These are phyloP conservation scores for Hephaestus fuliginosus DNA, from an alignment of 2,797 vertebrate genomes.

Conservation along the genomic window DNA sequence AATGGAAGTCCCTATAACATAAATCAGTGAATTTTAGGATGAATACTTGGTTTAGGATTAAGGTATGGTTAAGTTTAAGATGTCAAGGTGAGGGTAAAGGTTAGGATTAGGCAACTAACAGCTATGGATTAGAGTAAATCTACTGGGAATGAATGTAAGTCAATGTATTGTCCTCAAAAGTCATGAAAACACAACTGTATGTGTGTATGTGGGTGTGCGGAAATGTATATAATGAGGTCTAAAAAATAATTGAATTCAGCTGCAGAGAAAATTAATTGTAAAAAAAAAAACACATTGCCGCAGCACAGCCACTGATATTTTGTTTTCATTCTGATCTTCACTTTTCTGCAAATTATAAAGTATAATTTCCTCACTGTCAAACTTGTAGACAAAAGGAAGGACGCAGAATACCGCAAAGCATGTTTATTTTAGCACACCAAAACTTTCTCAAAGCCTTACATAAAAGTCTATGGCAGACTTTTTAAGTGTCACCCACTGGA, in stretches of 20 bases:
- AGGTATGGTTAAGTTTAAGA: too few species aligned
- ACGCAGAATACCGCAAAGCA: conserved; percentile 26
- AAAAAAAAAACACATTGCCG: not conserved
- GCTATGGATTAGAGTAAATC: too few species aligned
- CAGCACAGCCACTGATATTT: conserved; percentile 11
- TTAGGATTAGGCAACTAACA: too few species aligned
- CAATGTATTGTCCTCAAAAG: too few species aligned
- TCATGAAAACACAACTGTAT: too few species aligned
- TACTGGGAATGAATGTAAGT: too few species aligned
- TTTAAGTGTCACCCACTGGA: conserved; percentile 51
- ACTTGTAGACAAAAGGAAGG: conserved; percentile 4
- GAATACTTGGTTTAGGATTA: too few species aligned
- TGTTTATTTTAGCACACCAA: conserved; percentile 18
- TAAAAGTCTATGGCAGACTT: conserved; percentile 42
- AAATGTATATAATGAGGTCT: conserved; percentile 15
- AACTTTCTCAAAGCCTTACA: conserved; percentile 47
- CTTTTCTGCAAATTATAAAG: not conserved
- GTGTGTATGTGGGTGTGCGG: not conserved
- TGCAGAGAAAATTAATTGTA: not conserved
- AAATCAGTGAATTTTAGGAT: too few species aligned
- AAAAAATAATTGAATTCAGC: conserved; percentile 10
- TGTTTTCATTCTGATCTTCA: conserved; percentile 8
- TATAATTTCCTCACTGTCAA: conserved; percentile 21
- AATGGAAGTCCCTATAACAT: too few species aligned
- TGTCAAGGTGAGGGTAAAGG: too few species aligned